Conservation (phyloP, 2,797 vertebrate genomes). For the Poeciliopsis gracilis region DNA sequence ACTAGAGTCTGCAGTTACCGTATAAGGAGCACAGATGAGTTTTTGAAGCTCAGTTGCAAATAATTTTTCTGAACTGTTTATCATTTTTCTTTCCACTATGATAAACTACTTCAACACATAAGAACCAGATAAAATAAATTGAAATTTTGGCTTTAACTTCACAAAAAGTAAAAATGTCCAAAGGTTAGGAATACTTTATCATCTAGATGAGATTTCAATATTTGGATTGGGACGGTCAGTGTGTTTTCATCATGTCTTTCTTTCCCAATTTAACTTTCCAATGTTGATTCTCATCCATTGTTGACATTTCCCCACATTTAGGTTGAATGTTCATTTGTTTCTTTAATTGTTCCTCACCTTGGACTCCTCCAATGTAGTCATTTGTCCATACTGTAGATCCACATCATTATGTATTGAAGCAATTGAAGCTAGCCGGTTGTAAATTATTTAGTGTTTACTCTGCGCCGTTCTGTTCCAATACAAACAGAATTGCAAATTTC, state of each 20-base stretch:
- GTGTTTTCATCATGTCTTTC: constrained; percentile 16
- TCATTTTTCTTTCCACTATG: no score
- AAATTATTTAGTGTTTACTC: constrained; percentile 83
- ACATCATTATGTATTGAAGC: constrained; percentile 29
- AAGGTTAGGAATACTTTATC: neutral
- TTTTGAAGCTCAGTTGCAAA: no score
- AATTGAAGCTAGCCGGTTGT: constrained; percentile 39
- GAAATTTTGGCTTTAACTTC: neutral
- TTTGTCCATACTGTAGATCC: constrained; percentile 14
- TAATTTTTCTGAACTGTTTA: no score
- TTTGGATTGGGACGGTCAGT: constrained; percentile 7
- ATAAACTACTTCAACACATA: neutral
- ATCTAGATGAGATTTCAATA: neutral
- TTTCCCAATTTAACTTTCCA: neutral
- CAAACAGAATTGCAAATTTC: constrained; percentile 66
- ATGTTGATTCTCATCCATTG: neutral
- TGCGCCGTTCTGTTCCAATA: constrained; percentile 63
- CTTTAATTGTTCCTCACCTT: constrained; percentile 8
- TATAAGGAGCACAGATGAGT: no score
- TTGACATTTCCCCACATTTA: constrained; percentile 1
- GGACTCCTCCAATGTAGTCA: constrained; percentile 30
- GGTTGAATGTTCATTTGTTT: constrained; percentile 17
- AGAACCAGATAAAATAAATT: neutral
- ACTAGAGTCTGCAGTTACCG: no score
- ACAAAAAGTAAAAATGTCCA: neutral